These are phyloP conservation scores for Sebastes fasciatus DNA, from an alignment of 2,113 vertebrate species.

Conservation along the genomic window DNA sequence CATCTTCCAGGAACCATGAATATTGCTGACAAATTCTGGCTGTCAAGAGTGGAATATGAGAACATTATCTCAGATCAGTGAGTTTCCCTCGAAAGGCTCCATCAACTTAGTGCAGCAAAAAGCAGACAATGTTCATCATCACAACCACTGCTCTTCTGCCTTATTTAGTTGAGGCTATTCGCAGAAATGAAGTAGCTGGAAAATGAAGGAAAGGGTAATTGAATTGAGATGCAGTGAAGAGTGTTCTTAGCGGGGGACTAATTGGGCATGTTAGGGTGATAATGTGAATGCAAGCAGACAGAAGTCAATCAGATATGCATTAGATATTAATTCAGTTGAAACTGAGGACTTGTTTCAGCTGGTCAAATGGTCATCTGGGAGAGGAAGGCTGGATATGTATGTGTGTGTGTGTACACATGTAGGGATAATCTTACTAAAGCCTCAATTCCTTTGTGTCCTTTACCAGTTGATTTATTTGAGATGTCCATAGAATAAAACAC, in stretches of 20 bases:
- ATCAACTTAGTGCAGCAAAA: no score
- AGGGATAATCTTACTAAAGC: no score
- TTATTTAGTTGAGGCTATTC: background rate
- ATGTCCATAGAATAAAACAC: no score
- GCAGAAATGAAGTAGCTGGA: constrained; percentile 28
- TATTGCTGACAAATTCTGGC: no score
- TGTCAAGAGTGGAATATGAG: no score
- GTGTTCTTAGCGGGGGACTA: constrained; percentile 39
- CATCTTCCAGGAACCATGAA: no score
- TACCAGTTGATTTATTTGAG: no score
- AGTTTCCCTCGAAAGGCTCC: no score
- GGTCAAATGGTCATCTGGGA: constrained; percentile 9
- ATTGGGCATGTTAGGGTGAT: constrained; percentile 53
- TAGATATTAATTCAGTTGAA: constrained; percentile 67
- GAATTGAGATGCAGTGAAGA: constrained; percentile 63
- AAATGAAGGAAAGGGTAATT: constrained; percentile 55
- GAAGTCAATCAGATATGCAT: constrained; percentile 71
- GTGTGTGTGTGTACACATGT: no score
- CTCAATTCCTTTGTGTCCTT: no score
- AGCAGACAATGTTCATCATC: background rate
- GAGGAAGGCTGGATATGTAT: no score
- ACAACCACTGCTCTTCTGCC: background rate
- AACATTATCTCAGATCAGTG: no score
- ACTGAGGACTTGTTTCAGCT: constrained; percentile 41
- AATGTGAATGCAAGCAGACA: constrained; percentile 53